phyloP scores from a whole-genome alignment of 1,140 invertebrate species.

The Leptinotarsa undecemlineata region DNA sequence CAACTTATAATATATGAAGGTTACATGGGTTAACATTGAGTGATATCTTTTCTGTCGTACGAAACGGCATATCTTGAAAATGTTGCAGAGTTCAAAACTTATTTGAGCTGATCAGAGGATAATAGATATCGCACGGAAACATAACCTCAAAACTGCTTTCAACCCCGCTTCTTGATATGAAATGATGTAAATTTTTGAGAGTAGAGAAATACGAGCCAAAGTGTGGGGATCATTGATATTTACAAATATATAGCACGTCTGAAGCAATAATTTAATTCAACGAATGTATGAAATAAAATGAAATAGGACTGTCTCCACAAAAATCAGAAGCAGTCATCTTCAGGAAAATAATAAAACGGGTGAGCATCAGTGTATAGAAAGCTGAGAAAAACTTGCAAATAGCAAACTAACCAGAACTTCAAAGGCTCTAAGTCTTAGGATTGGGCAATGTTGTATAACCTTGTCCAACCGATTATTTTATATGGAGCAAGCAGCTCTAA shows the following conservation, averaged over 20 bases:
- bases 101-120: no score
- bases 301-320: not conserved
- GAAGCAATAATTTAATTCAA: not conserved
- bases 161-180: not conserved
- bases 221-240: not conserved
- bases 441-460: not conserved
- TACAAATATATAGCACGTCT: not conserved
- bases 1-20: no score
- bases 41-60: no score
- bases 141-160: not conserved
- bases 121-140: no score
- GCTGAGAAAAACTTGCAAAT: not conserved
- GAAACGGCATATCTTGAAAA: no score
- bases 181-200: not conserved
- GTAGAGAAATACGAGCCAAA: not conserved
- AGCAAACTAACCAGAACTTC: not conserved
- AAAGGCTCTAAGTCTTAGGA: not conserved
- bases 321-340: not conserved
- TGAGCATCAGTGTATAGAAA: not conserved
- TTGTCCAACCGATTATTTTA: not conserved
- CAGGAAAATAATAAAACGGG: not conserved
- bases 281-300: not conserved
- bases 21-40: no score
- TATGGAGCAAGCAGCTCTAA: no score
- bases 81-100: no score